Conservation (phyloP, 1,140 invertebrate species). For the Stegodyphus dumicola region DNA sequence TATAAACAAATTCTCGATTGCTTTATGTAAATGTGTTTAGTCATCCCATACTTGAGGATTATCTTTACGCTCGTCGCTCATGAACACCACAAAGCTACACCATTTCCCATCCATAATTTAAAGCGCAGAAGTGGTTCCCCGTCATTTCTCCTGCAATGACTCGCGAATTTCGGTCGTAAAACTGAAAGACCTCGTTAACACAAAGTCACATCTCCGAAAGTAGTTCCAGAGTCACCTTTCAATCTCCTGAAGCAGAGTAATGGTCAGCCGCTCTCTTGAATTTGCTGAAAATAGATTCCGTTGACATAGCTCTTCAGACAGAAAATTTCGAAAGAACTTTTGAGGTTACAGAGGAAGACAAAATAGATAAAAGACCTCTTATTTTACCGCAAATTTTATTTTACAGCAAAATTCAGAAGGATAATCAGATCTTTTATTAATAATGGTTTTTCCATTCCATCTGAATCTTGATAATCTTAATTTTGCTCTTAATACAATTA, state of each 20-base stretch:
- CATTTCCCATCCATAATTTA: neutral
- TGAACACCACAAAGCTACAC: neutral
- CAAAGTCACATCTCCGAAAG: neutral
- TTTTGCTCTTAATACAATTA: too few species aligned
- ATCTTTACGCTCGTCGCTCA: neutral
- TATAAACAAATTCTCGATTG: too few species aligned
- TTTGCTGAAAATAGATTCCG: neutral
- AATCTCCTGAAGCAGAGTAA: neutral
- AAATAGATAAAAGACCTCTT: too few species aligned
- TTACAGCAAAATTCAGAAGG: too few species aligned
- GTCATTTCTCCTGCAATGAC: neutral
- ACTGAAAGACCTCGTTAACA: conserved; percentile 15
- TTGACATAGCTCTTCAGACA: neutral
- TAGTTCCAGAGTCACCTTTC: neutral
- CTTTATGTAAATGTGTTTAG: too few species aligned
- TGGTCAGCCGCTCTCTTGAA: neutral
- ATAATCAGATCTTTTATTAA: too few species aligned
- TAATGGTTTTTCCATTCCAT: too few species aligned
- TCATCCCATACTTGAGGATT: neutral
- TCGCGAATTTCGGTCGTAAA: neutral
- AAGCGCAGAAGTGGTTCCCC: neutral
- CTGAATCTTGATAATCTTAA: too few species aligned
- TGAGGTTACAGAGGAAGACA: neutral
- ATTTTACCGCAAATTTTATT: too few species aligned
- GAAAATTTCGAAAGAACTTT: neutral